These are phyloP conservation scores for Fragum fragum DNA, from an alignment of 2,888 invertebrate species.

Conservation along the genomic window DNA sequence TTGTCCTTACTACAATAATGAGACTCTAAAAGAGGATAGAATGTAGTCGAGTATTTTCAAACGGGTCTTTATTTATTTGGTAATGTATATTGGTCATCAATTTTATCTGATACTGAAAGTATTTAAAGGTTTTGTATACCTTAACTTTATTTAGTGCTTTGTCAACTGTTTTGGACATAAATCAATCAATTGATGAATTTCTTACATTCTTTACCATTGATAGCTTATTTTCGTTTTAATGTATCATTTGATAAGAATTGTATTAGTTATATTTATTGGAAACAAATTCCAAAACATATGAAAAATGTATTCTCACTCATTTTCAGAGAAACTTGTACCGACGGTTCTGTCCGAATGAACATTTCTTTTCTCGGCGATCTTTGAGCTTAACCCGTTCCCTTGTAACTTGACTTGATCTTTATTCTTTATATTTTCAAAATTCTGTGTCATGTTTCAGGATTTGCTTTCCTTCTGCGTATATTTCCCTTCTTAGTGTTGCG, in stretches of 20 bases:
- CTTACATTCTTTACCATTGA: neutral
- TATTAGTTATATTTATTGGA: slow-evolving; percentile 28
- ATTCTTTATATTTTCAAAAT: slow-evolving; percentile 15
- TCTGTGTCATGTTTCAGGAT: slow-evolving; percentile 21
- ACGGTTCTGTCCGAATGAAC: slow-evolving; percentile 5
- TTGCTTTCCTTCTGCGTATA: slow-evolving; percentile 23
- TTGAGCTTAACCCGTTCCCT: neutral
- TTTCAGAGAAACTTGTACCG: slow-evolving; percentile 16
- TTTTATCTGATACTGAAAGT: slow-evolving; percentile 30
- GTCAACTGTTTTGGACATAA: neutral
- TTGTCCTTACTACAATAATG: slow-evolving; percentile 58
- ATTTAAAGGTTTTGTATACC: slow-evolving; percentile 35
- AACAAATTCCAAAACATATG: slow-evolving; percentile 29
- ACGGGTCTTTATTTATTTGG: slow-evolving; percentile 28
- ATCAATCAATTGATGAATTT: neutral
- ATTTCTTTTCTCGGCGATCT: neutral
- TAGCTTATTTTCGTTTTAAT: neutral
- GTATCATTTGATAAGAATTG: slow-evolving; percentile 31
- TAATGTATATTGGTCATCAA: slow-evolving; percentile 42
- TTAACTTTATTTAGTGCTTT: neutral
- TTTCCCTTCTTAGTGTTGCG: no score
- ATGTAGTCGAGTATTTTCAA: slow-evolving; percentile 28
- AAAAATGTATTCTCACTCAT: slow-evolving; percentile 24
- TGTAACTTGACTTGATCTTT: slow-evolving; percentile 19
- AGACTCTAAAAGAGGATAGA: slow-evolving; percentile 55